phyloP scores from a whole-genome alignment of 2,888 invertebrate genomes.

The Tuta absoluta region DNA sequence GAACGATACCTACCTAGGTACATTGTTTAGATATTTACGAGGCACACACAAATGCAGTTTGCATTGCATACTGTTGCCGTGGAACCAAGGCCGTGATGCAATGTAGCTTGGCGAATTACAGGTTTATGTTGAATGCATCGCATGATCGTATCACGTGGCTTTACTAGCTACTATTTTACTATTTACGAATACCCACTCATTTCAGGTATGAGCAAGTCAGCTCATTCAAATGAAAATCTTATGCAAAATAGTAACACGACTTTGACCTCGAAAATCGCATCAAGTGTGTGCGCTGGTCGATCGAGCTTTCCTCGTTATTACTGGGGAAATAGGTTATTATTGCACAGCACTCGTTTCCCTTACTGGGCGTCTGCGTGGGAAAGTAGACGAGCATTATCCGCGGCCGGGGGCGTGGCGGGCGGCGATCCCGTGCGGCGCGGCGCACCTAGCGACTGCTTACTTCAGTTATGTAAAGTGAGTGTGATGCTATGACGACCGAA shows the following conservation, averaged over 20 bases:
- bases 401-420: conserved; percentile 34
- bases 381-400: conserved; percentile 49
- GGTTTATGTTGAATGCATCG: conserved; percentile 60
- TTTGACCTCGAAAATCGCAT: conserved; percentile 44
- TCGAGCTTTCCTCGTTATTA: conserved; percentile 47
- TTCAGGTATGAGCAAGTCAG: background rate
- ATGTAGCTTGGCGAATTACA: conserved; percentile 64
- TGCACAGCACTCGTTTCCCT: conserved; percentile 50
- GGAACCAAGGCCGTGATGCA: conserved; percentile 75
- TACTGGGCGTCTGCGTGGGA: conserved; percentile 57
- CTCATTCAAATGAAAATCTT: background rate
- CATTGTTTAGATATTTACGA: conserved; percentile 35
- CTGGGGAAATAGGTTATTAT: conserved; percentile 60
- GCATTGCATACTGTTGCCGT: conserved; percentile 68
- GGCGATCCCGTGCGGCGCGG: conserved; percentile 54
- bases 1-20: too few relatives aligned
- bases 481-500: conserved; percentile 69
- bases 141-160: conserved; percentile 58
- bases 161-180: conserved; percentile 27
- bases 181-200: conserved; percentile 16
- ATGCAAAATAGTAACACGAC: conserved; percentile 33
- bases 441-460: conserved; percentile 62
- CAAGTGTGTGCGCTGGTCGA: conserved; percentile 33
- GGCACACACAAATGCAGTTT: conserved; percentile 58
- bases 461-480: conserved; percentile 75